Evolutionary conservation across 2,888 invertebrate genomes (phyloP), one percentile per base, ranked within the genome.

Genomic region (Diarsia rubi): DNA sequence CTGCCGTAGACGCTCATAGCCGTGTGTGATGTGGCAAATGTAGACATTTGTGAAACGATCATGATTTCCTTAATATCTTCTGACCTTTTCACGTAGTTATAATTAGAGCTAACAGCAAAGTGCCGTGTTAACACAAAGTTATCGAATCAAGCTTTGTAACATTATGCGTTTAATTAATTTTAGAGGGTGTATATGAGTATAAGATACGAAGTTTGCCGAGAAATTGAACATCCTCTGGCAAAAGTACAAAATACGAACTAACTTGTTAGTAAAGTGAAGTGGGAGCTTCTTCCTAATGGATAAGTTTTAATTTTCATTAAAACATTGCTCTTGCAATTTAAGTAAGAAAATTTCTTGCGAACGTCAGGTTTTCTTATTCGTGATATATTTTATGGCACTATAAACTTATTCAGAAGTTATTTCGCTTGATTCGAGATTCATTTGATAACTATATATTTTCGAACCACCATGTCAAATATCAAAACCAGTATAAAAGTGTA

Each of bases 261-360:
- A 88, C 85, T 90, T 89, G 88, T 86, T 87, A 88, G 86, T 88
- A 84, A 89, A 90, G 90, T 85, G 69, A 81, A 87, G 78, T 77
- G 73, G 57, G 74, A 79, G 86, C 79, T 87, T 83, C 83, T 88
- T 77, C 75, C 63, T 89, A 92, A 91, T 90, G 90, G 86, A 88
- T 83, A 89, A 91, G 90, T 91, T 91, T 80, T 74, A 82, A 85
- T 88, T 88, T 83, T 83, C 79, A 87, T 86, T 84, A 81, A 85
- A 84, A 82, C 81, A 80, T 81, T 82, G 78, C 78, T 81, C 67
- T 60, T 67, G 69, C 49, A 77, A 67, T 72, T 74, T 74, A 59
- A 52, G n/a, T 65, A 49, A 37, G 42, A 57, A 65, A 60, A 72
- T 79, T 75, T 69, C 27, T 37, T 54, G 45, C 14, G 42, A n/a